Base-by-base conservation (phyloP, 2,797 vertebrate species). In the Parotocinclus haroldoi region DNA sequence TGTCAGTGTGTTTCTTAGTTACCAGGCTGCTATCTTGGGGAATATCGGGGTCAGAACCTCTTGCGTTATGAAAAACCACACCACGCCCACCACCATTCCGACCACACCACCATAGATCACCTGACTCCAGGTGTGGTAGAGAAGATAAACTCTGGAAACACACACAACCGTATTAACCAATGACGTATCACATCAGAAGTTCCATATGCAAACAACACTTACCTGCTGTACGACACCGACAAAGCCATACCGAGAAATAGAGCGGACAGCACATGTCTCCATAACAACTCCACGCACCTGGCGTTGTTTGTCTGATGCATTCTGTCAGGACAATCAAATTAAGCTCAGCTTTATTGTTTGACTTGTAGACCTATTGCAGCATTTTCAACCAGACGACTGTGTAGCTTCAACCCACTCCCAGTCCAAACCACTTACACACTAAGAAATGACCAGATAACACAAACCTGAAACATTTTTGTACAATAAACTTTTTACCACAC, bases 271-370 rank as follows among this genome's bases (percentile, higher is more conserved):
- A 98, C 78, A 7, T 98, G 96, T 89, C 96, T 92, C 97, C 97
- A 99, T 59, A 98, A 90, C 84, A 99, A 82, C 83, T 99, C 96
- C 88, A 96, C 90, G 88, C 96, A 99, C 75, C 95, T 93, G 63
- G 97, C 97, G 38, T 99, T 98, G 91, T 98, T 99, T 67, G 96
- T 99, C 85, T 98, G 96, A 88, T 99, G 96, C 96, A 98, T 99
- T 93, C 96, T 99, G 83, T 72, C 77, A 76, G 78, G 56, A 57
- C 10, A 27, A 38, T 45, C 0, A n/a, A 36, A 57, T 3, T n/a
- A 16, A 36, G 19, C 9, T 40, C 17, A 10, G n/a, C n/a, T n/a
- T n/a, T n/a, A n/a, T n/a, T n/a, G n/a, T n/a, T n/a, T n/a, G n/a
- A n/a, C n/a, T n/a, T n/a, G n/a, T n/a, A n/a, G n/a, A n/a, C n/a